A percentile compares a stretch with the other conserved stretches of the same genome.
Evolutionary conservation across 2,888 invertebrate species (phyloP).

Genomic region (Oxytorus armatus): DNA sequence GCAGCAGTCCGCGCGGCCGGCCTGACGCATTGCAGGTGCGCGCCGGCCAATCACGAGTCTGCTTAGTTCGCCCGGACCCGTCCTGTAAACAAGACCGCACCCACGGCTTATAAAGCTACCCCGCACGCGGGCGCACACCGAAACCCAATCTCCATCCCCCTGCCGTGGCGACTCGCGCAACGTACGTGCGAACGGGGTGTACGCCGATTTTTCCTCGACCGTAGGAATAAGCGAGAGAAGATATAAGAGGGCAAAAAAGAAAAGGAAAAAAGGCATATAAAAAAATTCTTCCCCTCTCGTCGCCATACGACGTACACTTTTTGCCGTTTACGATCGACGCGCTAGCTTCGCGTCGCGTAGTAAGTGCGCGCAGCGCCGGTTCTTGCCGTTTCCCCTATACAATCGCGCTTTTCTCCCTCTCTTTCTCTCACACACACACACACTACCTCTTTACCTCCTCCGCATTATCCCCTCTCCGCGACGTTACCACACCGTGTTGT

Average conservation of each 20-base stretch:
- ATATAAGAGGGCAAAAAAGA: slow-evolving; percentile 10
- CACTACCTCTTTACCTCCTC: slow-evolving; percentile 16
- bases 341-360: slow-evolving; percentile 78
- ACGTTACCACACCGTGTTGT: background rate
- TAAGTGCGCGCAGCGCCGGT: slow-evolving; percentile 74
- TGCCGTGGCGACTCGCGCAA: slow-evolving; percentile 59
- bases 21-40: slow-evolving; percentile 95
- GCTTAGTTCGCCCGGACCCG: slow-evolving; percentile 85
- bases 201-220: slow-evolving; percentile 62
- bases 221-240: slow-evolving; percentile 13
- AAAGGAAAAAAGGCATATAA: slow-evolving; percentile 45
- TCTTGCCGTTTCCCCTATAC: slow-evolving; percentile 58
- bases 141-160: slow-evolving; percentile 83
- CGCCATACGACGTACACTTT: slow-evolving; percentile 11
- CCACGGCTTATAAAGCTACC: slow-evolving; percentile 87
- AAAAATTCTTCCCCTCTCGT: slow-evolving; percentile 32
- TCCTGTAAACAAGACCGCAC: slow-evolving; percentile 90
- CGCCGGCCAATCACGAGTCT: slow-evolving; percentile 91
- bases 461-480: slow-evolving; percentile 33
- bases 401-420: slow-evolving; percentile 42
- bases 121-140: slow-evolving; percentile 86
- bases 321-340: slow-evolving; percentile 64
- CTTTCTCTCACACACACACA: slow-evolving; percentile 15
- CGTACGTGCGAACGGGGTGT: slow-evolving; percentile 48
- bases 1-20: slow-evolving; percentile 82